These are phyloP conservation scores for Brachyistius frenatus DNA, from an alignment of 2,113 vertebrate species.

Conservation along the genomic window DNA sequence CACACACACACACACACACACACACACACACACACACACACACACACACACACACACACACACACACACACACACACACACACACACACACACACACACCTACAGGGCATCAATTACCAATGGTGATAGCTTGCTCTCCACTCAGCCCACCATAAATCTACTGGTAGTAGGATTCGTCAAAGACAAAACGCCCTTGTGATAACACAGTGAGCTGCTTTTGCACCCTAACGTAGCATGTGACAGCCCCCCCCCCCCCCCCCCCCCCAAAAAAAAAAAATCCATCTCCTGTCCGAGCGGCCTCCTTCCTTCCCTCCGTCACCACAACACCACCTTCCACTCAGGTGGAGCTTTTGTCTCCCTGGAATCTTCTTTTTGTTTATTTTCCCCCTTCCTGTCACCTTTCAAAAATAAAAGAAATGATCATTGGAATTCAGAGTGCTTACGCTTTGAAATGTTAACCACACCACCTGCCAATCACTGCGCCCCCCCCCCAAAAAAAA, in stretches of 20 bases:
- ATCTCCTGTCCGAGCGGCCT: constrained; percentile 31
- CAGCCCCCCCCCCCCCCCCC: constrained; percentile 12
- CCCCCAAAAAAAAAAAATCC: constrained; percentile 27
- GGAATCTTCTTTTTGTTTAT: constrained; percentile 54
- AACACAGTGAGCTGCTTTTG: constrained; percentile 61
- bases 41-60: constrained; percentile 9
- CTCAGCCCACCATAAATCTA: constrained; percentile 68
- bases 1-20: not conserved
- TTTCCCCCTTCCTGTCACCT: constrained; percentile 14
- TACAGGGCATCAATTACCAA: constrained; percentile 75
- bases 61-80: not conserved
- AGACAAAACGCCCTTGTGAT: constrained; percentile 77
- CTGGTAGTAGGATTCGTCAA: constrained; percentile 50
- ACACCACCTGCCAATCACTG: constrained; percentile 69
- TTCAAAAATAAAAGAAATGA: not conserved
- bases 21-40: constrained; percentile 13
- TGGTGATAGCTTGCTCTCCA: constrained; percentile 67
- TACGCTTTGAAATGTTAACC: constrained; percentile 71
- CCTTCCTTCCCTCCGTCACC: constrained; percentile 27
- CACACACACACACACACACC: constrained; percentile 42
- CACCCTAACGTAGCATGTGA: constrained; percentile 34
- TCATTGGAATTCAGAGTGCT: constrained; percentile 57
- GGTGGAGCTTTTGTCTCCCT: constrained; percentile 48
- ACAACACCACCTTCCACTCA: constrained; percentile 47
- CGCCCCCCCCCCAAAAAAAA: constrained; percentile 12